Conservation (phyloP, 2,888 invertebrate genomes). For the Brachyptera risi region DNA sequence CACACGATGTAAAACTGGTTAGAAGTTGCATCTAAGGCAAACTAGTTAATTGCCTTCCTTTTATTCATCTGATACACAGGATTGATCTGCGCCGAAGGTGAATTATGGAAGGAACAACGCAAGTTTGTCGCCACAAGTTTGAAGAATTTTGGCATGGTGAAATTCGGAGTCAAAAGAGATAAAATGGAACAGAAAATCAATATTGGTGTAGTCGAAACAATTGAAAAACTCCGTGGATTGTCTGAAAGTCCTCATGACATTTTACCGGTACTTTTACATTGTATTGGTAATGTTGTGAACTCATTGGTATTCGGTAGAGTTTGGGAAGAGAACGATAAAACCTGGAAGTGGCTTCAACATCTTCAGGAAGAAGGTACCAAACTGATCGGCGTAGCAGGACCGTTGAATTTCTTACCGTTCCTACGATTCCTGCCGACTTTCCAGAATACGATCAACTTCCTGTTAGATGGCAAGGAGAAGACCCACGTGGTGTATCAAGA, state of each 20-base stretch:
- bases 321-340: slow-evolving; percentile 62
- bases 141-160: slow-evolving; percentile 68
- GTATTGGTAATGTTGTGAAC: slow-evolving; percentile 72
- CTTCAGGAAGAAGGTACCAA: slow-evolving; percentile 81
- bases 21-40: too few species aligned
- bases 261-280: slow-evolving; percentile 57
- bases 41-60: too few species aligned
- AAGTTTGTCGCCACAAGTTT: slow-evolving; percentile 68
- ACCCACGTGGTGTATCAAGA: slow-evolving; percentile 69
- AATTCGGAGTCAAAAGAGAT: slow-evolving; percentile 56
- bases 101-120: slow-evolving; percentile 78
- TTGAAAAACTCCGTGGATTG: background rate
- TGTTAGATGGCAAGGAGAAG: slow-evolving; percentile 65
- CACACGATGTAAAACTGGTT: too few species aligned
- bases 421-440: slow-evolving; percentile 63
- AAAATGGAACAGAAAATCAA: slow-evolving; percentile 63
- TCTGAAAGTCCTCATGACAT: slow-evolving; percentile 47
- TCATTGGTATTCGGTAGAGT: slow-evolving; percentile 72
- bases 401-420: slow-evolving; percentile 80
- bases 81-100: slow-evolving; percentile 76
- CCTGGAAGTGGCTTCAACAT: slow-evolving; percentile 72
- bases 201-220: slow-evolving; percentile 47
- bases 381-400: slow-evolving; percentile 75
- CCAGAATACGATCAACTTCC: slow-evolving; percentile 57
- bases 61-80: too few species aligned